Conservation (phyloP, 2,797 vertebrate genomes). For the Macrochelys suwanniensis region DNA sequence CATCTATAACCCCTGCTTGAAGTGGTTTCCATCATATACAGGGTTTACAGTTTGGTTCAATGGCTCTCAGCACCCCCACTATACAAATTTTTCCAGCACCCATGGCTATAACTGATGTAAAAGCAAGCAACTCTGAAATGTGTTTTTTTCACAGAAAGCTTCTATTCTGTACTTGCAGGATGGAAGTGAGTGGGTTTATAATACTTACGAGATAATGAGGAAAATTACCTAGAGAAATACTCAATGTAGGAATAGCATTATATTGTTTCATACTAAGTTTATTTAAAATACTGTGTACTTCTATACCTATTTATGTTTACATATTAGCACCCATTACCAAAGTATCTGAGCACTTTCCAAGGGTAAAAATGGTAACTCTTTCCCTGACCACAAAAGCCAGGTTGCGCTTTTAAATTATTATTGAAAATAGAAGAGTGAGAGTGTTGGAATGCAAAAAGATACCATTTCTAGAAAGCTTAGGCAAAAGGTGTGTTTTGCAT, state of each 20-base stretch:
- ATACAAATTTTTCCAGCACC: too few species aligned
- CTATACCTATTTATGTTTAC: background rate
- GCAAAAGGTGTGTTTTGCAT: background rate
- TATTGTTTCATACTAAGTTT: background rate
- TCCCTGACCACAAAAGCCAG: background rate
- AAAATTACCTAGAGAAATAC: background rate
- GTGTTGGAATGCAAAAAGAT: background rate
- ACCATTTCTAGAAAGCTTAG: background rate
- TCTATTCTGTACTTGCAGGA: background rate
- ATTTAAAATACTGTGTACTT: background rate
- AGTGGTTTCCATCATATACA: too few species aligned
- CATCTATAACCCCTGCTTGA: too few species aligned
- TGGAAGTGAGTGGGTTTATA: background rate
- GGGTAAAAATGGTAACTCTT: background rate
- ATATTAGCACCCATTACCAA: background rate
- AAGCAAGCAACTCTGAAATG: background rate
- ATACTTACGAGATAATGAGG: background rate
- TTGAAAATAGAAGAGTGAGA: background rate
- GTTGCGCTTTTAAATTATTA: background rate
- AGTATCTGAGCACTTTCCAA: background rate
- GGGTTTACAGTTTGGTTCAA: too few species aligned
- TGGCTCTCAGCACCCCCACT: too few species aligned
- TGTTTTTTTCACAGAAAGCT: background rate
- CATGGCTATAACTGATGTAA: background rate
- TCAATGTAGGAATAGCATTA: background rate